phyloP scores from a whole-genome alignment of 2,113 vertebrate genomes.

The Rhinoptilus africanus region DNA sequence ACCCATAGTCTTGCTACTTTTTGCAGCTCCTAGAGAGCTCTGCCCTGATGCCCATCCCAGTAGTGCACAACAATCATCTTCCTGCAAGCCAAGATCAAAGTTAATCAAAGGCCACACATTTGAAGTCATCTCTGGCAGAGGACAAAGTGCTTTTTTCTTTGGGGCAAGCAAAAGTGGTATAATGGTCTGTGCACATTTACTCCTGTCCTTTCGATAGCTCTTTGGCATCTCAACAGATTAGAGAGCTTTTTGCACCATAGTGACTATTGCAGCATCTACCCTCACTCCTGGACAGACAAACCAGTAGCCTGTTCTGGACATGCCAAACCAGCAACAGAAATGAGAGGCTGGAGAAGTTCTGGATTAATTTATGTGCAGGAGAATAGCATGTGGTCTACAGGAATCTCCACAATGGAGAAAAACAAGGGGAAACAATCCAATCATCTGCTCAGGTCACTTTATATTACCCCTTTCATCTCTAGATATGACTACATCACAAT shows the following conservation, averaged over 20 bases:
- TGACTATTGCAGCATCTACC: neutral
- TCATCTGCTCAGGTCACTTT: neutral
- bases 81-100: neutral
- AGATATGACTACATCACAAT: neutral
- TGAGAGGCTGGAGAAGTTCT: neutral
- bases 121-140: neutral
- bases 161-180: neutral
- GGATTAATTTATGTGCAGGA: neutral
- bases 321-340: neutral
- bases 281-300: neutral
- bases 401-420: neutral
- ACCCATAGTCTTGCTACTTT: neutral
- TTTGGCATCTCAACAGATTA: neutral
- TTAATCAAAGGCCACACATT: neutral
- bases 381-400: neutral
- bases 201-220: neutral
- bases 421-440: neutral
- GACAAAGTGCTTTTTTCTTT: neutral
- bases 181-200: neutral
- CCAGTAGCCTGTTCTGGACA: neutral
- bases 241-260: neutral
- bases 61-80: neutral
- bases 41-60: neutral
- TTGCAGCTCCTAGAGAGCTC: neutral
- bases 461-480: neutral